These are phyloP conservation scores for Cacoxenus indagator DNA, from an alignment of 2,888 invertebrate genomes.

Conservation along the genomic window DNA sequence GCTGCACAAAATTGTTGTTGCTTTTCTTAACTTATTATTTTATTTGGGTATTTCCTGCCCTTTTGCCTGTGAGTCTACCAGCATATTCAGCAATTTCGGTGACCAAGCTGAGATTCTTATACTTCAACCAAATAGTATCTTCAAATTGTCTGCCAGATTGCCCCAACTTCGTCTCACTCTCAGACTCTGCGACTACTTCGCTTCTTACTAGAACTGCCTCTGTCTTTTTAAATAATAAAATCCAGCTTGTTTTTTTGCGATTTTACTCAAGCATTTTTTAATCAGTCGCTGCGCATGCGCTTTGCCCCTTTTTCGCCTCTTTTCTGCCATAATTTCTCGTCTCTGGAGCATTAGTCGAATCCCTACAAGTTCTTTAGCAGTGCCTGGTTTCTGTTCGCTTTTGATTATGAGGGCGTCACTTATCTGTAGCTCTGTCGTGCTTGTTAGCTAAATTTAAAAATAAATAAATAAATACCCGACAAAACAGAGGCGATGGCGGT, in stretches of 20 bases:
- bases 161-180: not conserved
- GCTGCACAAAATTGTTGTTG: slow-evolving; percentile 1
- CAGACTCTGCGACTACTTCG: not conserved
- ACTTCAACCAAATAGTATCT: slow-evolving; percentile 3
- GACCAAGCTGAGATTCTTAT: not conserved
- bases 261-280: not conserved
- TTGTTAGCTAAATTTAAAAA: slow-evolving; percentile 15
- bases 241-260: not conserved
- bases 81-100: not conserved
- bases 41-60: not conserved
- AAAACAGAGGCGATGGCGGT: not conserved
- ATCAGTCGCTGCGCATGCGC: slow-evolving; percentile 13
- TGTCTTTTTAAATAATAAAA: too few species aligned
- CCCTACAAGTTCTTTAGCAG: too few species aligned
- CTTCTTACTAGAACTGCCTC: not conserved
- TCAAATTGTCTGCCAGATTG: not conserved
- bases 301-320: slow-evolving; percentile 7
- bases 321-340: not conserved
- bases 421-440: not conserved
- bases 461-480: not conserved
- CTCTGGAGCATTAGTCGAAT: too few species aligned
- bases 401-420: slow-evolving; percentile 15
- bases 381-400: too few species aligned
- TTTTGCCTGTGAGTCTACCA: not conserved
- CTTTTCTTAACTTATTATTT: not conserved